Evolutionary conservation across 2,113 vertebrate species (phyloP).

Genomic region (Lasiurus borealis): DNA sequence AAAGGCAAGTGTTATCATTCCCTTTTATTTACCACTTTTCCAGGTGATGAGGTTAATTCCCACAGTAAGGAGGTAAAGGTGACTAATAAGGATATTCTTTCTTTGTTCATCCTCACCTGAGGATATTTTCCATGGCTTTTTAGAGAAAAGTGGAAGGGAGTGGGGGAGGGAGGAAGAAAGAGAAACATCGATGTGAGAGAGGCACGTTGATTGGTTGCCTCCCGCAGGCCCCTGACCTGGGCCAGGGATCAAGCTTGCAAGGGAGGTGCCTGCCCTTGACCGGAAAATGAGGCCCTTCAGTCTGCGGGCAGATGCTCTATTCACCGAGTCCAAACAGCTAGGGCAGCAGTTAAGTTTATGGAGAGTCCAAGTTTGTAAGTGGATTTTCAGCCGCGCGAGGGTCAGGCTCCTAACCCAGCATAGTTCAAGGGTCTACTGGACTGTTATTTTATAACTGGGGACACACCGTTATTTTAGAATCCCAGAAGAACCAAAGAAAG

Average conservation of each 20-base stretch:
- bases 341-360: not conserved
- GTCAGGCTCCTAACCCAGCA: not conserved
- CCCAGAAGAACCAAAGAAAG: not conserved
- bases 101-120: not conserved
- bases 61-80: not conserved
- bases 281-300: not conserved
- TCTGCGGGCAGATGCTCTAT: not conserved
- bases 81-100: not conserved
- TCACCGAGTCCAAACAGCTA: not conserved
- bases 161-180: too few species aligned
- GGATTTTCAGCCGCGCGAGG: not conserved
- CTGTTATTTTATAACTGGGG: not conserved
- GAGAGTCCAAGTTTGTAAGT: not conserved
- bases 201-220: not conserved
- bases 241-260: too few species aligned
- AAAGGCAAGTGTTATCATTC: not conserved
- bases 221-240: not conserved
- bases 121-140: not conserved
- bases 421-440: not conserved
- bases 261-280: too few species aligned
- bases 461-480: not conserved
- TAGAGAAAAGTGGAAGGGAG: not conserved
- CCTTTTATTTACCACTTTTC: not conserved
- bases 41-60: not conserved
- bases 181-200: not conserved